These are phyloP conservation scores for Torymus auratus DNA, from an alignment of 2,888 invertebrate genomes.

Conservation along the genomic window DNA sequence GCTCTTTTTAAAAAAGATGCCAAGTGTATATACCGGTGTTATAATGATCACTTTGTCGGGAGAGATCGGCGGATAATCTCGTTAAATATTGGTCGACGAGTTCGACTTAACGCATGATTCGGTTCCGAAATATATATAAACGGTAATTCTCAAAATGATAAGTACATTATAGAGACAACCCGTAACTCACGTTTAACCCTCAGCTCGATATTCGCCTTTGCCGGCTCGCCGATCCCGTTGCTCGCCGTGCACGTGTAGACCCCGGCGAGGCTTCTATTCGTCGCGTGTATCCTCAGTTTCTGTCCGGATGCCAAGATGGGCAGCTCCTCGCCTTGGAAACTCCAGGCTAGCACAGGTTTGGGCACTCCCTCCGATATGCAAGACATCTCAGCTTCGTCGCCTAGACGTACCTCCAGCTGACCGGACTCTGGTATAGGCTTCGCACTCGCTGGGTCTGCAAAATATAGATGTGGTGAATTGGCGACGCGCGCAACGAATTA, in stretches of 20 bases:
- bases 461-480: neutral
- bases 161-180: too few species aligned
- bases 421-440: slow-evolving; percentile 83
- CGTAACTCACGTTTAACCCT: slow-evolving; percentile 83
- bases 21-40: too few species aligned
- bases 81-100: neutral
- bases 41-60: too few species aligned
- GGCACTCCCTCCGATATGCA: slow-evolving; percentile 87
- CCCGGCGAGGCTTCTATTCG: slow-evolving; percentile 83
- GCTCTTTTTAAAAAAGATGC: too few species aligned
- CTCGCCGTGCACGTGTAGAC: slow-evolving; percentile 85
- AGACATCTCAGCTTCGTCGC: slow-evolving; percentile 85
- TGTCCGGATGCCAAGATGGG: slow-evolving; percentile 75
- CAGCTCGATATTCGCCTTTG: slow-evolving; percentile 82
- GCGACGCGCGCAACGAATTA: too few species aligned
- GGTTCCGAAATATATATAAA: too few species aligned
- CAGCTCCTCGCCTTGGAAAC: slow-evolving; percentile 80
- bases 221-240: slow-evolving; percentile 87
- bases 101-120: too few species aligned
- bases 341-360: slow-evolving; percentile 85
- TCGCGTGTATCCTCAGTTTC: slow-evolving; percentile 82
- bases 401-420: slow-evolving; percentile 84
- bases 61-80: neutral
- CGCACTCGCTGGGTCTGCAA: slow-evolving; percentile 84
- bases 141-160: too few species aligned